A percentile compares a stretch with the other conserved stretches of the same genome.
These are phyloP conservation scores for Macrophya annulata DNA, from an alignment of 2,888 invertebrate species.

Conservation along the genomic window DNA sequence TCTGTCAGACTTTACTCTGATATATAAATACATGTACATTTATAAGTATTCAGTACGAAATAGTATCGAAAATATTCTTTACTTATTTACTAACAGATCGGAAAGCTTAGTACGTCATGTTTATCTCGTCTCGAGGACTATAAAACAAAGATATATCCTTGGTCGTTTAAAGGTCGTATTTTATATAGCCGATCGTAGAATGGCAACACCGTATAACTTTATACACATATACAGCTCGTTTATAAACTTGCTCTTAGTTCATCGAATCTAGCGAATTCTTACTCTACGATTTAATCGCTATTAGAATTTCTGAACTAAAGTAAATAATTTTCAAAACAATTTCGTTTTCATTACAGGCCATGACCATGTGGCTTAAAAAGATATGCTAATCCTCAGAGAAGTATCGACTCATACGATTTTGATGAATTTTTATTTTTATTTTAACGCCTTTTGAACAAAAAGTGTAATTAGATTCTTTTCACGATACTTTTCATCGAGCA, in stretches of 20 bases:
- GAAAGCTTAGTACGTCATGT: constrained; percentile 41
- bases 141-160: constrained; percentile 27
- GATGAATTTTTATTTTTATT: no score
- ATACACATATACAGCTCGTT: not conserved
- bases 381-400: not conserved
- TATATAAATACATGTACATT: not conserved
- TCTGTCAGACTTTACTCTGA: not conserved
- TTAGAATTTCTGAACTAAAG: not conserved
- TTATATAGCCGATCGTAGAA: constrained; percentile 8
- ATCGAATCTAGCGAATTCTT: not conserved
- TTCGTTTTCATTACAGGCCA: not conserved
- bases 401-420: no score
- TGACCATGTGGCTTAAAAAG: not conserved
- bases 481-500: no score
- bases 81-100: constrained; percentile 28
- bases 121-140: constrained; percentile 35
- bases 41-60: not conserved
- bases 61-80: not conserved
- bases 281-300: not conserved
- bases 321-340: not conserved
- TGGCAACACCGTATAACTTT: constrained; percentile 2
- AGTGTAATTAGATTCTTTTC: no score
- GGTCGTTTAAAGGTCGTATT: constrained; percentile 19
- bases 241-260: not conserved
- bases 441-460: no score